Evolutionary conservation across 2,888 invertebrate species (phyloP).

Genomic region (Imbricaverruca yamaguchii): DNA sequence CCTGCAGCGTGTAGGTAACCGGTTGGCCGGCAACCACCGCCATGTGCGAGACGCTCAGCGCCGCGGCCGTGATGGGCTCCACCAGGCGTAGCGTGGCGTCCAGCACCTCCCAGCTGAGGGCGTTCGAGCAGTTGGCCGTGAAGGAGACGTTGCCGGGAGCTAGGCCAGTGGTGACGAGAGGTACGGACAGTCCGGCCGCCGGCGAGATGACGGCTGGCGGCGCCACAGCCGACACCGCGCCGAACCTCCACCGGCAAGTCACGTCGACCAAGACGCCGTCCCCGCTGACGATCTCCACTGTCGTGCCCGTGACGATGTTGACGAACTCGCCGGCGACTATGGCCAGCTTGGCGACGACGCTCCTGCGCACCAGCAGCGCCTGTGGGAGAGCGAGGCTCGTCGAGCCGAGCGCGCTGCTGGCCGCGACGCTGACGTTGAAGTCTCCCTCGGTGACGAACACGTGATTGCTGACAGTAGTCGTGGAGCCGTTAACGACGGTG

Average conservation of each 20-base stretch:
- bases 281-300: not conserved
- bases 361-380: not conserved
- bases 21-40: conserved; percentile 3
- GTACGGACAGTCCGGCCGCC: not conserved
- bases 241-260: conserved; percentile 2
- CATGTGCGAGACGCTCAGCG: not conserved
- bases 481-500: not conserved
- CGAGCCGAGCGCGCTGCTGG: conserved; percentile 17
- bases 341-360: not conserved
- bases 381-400: not conserved
- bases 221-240: not conserved
- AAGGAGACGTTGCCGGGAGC: conserved; percentile 1
- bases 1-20: not conserved
- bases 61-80: not conserved
- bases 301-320: not conserved
- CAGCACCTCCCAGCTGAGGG: not conserved
- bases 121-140: conserved; percentile 20
- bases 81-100: not conserved
- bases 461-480: not conserved
- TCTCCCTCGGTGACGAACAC: not conserved
- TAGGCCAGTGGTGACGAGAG: not conserved
- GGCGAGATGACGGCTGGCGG: not conserved
- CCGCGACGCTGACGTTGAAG: not conserved
- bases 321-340: not conserved
- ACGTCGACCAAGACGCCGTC: not conserved